Conservation (phyloP, 2,797 vertebrate species). For the Anabas testudineus region DNA sequence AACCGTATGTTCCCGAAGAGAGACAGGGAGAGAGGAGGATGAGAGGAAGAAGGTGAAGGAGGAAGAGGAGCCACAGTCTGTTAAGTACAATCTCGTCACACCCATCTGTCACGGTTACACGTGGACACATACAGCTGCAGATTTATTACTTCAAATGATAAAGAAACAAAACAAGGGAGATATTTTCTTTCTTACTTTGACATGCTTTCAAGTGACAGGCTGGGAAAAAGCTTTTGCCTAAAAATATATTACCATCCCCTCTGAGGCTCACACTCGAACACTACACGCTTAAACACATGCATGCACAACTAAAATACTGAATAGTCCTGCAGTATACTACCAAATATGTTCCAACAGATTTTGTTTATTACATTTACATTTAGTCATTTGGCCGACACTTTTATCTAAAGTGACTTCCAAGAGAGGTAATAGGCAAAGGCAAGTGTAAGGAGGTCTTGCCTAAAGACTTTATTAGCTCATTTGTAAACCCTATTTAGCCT, state of each 20-base stretch:
- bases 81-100: slow-evolving; percentile 72
- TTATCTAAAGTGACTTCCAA: too few species aligned
- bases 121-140: slow-evolving; percentile 64
- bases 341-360: background rate
- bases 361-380: background rate
- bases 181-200: slow-evolving; percentile 45
- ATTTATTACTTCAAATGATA: slow-evolving; percentile 69
- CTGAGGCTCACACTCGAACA: background rate
- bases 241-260: slow-evolving; percentile 30
- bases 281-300: background rate
- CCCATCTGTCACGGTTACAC: slow-evolving; percentile 75
- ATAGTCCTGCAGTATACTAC: slow-evolving; percentile 1
- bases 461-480: background rate
- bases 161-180: slow-evolving; percentile 45
- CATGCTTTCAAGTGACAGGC: slow-evolving; percentile 33
- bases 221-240: slow-evolving; percentile 11
- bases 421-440: too few species aligned
- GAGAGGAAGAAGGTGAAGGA: slow-evolving; percentile 15
- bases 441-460: too few species aligned
- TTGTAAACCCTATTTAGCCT: background rate
- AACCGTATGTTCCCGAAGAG: slow-evolving; percentile 51
- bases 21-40: slow-evolving; percentile 24
- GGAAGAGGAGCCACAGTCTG: slow-evolving; percentile 63
- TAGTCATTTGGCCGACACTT: too few species aligned
- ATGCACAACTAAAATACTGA: background rate